Base-by-base conservation (phyloP, 2,888 invertebrate genomes). In the Prenolepis imparis region DNA sequence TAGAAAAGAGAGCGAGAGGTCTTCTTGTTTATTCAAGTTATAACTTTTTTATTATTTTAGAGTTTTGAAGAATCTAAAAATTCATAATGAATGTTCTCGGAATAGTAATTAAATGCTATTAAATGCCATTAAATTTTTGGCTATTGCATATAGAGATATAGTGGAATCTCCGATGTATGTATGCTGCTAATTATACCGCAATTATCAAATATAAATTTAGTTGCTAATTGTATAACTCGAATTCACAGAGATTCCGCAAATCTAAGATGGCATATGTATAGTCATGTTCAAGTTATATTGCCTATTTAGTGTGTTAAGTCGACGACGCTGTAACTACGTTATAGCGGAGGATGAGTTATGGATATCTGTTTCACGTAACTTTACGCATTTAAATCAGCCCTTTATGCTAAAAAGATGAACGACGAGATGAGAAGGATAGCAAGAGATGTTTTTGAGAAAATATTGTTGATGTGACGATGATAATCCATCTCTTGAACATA, bases 231-330 rank as follows among this genome's bases (percentile, higher is more conserved):
- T 9, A 39, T 73, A 28, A 2, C 48, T 73, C 67, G 44, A 59
- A 61, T 64, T 61, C 21, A 18, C 5, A 41, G 9, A 52, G 72
- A 72, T 77, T 57, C 55, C 12, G 59, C 41, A 24, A 41, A 11
- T 39, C 48, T 67, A 66, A 64, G 44, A 28, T 24, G 67, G 66
- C 41, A 82, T 82, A 82, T 32, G 48, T 73, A 82, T 39, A 82
- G 36, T 68, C 52, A 36, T 32, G n/a, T 67, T 24, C 55, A 82
- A 82, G 82, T 84, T 84, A 63, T 84, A 70, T 82, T 82, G 73
- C 78, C 73, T 67, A 63, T 74, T 75, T 72, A 67, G 24, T 32
- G 80, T 59, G 66, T 59, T 73, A 73, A 73, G 36, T 61, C 28
- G 68, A 28, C 57, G 39, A 41, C 52, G 55, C 70, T 70, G 61